These are phyloP conservation scores for Paramormyrops hopkinsi DNA, from an alignment of 2,797 vertebrate genomes.

Conservation along the genomic window DNA sequence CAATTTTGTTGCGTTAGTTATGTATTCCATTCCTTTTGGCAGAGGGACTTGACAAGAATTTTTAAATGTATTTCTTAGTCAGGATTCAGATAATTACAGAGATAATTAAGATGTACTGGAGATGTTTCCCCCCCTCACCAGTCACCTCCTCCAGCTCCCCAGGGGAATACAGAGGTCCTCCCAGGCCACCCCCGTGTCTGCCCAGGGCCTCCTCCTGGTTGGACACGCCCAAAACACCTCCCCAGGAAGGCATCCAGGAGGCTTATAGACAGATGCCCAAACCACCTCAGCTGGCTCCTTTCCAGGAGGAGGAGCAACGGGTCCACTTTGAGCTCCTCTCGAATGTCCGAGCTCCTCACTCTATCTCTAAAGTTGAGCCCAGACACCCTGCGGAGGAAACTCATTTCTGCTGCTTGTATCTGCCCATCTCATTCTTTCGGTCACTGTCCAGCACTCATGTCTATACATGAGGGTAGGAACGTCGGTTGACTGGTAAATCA, in stretches of 20 bases:
- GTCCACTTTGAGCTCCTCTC: too few species aligned
- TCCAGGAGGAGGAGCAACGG: too few species aligned
- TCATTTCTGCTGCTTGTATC: neutral
- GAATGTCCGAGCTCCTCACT: neutral
- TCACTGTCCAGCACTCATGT: neutral
- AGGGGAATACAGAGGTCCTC: neutral
- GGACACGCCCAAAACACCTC: too few species aligned
- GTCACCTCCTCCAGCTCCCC: neutral
- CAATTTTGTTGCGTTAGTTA: neutral
- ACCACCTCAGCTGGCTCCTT: neutral
- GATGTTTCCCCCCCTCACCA: neutral
- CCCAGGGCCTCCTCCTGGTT: neutral
- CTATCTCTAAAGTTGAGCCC: neutral
- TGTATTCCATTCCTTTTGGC: neutral
- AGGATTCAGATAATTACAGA: neutral
- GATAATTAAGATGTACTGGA: neutral
- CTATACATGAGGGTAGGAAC: neutral
- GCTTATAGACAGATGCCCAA: neutral
- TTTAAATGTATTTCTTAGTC: neutral
- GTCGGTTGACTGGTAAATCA: neutral
- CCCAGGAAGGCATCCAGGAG: neutral
- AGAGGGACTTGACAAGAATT: neutral
- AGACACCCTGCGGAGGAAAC: neutral
- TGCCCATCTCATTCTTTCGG: neutral
- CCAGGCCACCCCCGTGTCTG: neutral